Base-by-base conservation (phyloP, 2,888 invertebrate species). In the Platycheirus albimanus region DNA sequence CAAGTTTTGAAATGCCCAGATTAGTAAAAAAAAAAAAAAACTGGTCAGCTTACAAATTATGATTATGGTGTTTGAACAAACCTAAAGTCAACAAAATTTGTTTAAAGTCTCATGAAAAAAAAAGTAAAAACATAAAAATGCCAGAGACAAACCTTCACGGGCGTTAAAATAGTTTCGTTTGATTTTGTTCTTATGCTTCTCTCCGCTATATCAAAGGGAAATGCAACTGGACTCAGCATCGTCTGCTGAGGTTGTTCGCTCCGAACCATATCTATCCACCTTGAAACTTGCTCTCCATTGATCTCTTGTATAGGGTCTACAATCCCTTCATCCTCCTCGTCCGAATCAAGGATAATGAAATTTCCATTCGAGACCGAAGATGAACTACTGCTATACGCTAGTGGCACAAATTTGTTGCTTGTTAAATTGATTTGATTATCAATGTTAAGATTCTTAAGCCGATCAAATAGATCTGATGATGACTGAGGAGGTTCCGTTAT, bases 361-460 rank as follows among this genome's bases (percentile, higher is more conserved):
- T 76, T 76, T 19, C 36, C 69, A 28, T 61, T 76, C 0, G 76
- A 71, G 0, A 11, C 15, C 4, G 76, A 66, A 6, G 70, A 45
- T 0, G 1, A 28, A 28, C 64, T 70, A 2, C 54, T 63, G 15
- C n/a, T n/a, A n/a, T n/a, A n/a, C n/a, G n/a, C n/a, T n/a, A n/a
- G n/a, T n/a, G n/a, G n/a, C n/a, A n/a, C n/a, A n/a, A n/a, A n/a
- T n/a, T n/a, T n/a, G n/a, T n/a, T n/a, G n/a, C n/a, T n/a, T n/a
- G n/a, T n/a, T n/a, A n/a, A n/a, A n/a, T n/a, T n/a, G n/a, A n/a
- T n/a, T n/a, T n/a, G n/a, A n/a, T n/a, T n/a, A n/a, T n/a, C n/a
- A n/a, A n/a, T n/a, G n/a, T n/a, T n/a, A n/a, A n/a, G n/a, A n/a
- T n/a, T 4, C 24, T 20, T 38, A 11, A 58, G 15, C 20, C 11